A percentile compares a stretch with the other conserved stretches of the same genome.
Evolutionary conservation across 2,888 invertebrate species (phyloP).

Genomic region (Zhengitettix transpicula): DNA sequence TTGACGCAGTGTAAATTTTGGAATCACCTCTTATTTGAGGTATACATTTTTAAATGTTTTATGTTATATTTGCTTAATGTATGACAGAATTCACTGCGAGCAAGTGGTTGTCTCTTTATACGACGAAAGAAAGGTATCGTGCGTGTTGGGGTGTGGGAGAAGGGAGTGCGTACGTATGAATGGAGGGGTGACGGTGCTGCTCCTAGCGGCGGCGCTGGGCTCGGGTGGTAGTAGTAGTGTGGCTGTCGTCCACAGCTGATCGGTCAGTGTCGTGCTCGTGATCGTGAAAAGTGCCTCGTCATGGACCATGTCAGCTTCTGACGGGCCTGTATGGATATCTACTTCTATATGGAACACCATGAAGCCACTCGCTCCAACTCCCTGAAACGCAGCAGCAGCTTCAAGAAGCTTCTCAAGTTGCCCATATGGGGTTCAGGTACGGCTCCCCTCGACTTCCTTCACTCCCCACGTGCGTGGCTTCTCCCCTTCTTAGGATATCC

Average conservation of each 20-base stretch:
- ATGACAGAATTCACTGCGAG: too few species aligned
- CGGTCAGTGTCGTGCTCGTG: not conserved
- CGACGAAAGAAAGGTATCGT: too few species aligned
- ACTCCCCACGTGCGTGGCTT: not conserved
- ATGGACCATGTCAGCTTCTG: not conserved
- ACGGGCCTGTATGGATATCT: constrained; percentile 13
- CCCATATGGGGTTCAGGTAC: constrained; percentile 27
- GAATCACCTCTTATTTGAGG: not conserved
- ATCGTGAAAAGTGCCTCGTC: not conserved
- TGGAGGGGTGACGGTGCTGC: too few species aligned
- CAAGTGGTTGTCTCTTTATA: too few species aligned
- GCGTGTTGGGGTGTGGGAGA: too few species aligned
- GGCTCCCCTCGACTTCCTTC: not conserved
- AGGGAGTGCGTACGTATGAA: too few species aligned
- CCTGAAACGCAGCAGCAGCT: constrained; percentile 35
- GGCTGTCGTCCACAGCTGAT: too few species aligned
- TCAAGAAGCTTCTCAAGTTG: constrained; percentile 35
- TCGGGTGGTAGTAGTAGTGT: too few species aligned
- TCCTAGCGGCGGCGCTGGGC: too few species aligned
- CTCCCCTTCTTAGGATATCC: not conserved
- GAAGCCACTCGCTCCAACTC: constrained; percentile 25
- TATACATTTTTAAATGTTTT: too few species aligned
- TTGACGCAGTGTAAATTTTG: not conserved
- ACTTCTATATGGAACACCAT: constrained; percentile 19
- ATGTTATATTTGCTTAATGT: too few species aligned